phyloP scores from a whole-genome alignment of 1,140 invertebrate genomes.

The Arion vulgaris region DNA sequence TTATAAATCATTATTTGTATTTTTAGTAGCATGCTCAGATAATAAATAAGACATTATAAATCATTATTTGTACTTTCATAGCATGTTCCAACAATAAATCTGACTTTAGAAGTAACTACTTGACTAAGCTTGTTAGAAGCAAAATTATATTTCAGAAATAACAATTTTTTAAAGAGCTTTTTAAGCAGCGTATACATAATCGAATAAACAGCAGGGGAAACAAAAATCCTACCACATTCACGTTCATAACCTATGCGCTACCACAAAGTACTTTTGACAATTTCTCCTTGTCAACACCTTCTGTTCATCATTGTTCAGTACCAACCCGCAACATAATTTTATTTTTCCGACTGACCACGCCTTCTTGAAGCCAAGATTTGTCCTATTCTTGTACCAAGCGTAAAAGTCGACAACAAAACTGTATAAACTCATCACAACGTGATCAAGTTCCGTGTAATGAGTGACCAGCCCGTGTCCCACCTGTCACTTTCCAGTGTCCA shows the following conservation, averaged over 20 bases:
- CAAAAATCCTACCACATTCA: too few relatives aligned
- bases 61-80: too few relatives aligned
- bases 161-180: too few relatives aligned
- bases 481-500: neutral
- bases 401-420: neutral
- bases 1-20: too few relatives aligned
- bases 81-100: too few relatives aligned
- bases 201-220: too few relatives aligned
- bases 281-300: neutral
- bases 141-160: too few relatives aligned
- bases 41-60: too few relatives aligned
- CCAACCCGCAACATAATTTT: neutral
- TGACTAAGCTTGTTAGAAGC: too few relatives aligned
- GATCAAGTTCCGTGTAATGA: conserved; percentile 4
- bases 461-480: neutral
- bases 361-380: neutral
- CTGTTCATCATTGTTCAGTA: neutral
- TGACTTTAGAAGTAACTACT: too few relatives aligned
- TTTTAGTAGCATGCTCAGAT: too few relatives aligned
- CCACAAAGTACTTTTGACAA: neutral
- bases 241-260: neutral
- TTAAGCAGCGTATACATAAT: too few relatives aligned
- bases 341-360: neutral
- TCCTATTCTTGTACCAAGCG: neutral
- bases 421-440: neutral